Evolutionary conservation across 2,797 vertebrate genomes (phyloP), one percentile per base, ranked within the genome.

Genomic region (Microctenopoma lineatum): DNA sequence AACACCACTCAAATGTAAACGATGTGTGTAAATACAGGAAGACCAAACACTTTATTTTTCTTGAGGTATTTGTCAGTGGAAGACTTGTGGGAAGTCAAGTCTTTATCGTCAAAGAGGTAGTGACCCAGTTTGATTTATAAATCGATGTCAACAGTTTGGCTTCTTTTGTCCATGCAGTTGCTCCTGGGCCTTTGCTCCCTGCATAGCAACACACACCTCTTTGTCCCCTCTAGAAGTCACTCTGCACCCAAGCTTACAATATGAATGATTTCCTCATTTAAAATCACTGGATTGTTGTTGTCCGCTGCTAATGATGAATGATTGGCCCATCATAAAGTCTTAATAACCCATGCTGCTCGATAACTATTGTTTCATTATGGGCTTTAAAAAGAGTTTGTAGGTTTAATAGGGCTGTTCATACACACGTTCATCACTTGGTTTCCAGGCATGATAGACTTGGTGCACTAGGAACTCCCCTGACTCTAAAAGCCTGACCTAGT

Each of bases 391-490:
- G 57, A 73, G 83, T 80, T 79, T 83, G 67, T 55, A 18, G 68
- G 69, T 55, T 64, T 67, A 68, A 67, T 76, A 70, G 16, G 66
- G 80, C 87, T 89, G 84, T 84, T 89, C 79, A 62, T 92, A 83
- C 77, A 88, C 76, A 69, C 75, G 61, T 88, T 58, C 66, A 92
- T 75, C 52, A 84, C 90, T 78, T 84, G 80, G 90, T 93, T 88
- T 93, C 94, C 94, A 93, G 87, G 88, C 87, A 66, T 82, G 92
- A 94, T 93, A 79, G 88, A 86, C 94, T 89, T 55, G 73, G 75
- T 88, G 90, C 92, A 92, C 87, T 84, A 94, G 92, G 93, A 94
- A 92, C 91, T 92, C 88, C 85, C 72, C 76, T 80, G 52, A 52
- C 84, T 88, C 73, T 78, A 89, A 93, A 93, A 93, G 91, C 82